These are phyloP conservation scores for Cephus pygmeus DNA, from an alignment of 2,888 invertebrate genomes.

Conservation along the genomic window DNA sequence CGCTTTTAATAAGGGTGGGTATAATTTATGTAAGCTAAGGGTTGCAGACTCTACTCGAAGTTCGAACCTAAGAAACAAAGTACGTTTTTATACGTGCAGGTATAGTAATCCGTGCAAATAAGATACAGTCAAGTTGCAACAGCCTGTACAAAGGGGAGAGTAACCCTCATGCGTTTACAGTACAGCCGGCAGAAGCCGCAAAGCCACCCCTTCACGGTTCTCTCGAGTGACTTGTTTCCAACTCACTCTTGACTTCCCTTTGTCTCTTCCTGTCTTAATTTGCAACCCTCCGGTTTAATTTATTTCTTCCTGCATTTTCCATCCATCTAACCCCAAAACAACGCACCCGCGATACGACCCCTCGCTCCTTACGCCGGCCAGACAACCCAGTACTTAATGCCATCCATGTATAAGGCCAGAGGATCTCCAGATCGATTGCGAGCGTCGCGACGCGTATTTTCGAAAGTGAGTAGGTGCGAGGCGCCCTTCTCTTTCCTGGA, in stretches of 20 bases:
- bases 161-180: no score
- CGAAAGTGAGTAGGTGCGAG: background rate
- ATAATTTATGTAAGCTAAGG: no score
- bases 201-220: constrained; percentile 9
- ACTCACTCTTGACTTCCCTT: constrained; percentile 25
- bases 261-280: constrained; percentile 24
- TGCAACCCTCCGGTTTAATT: constrained; percentile 22
- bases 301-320: constrained; percentile 23
- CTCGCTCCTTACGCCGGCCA: background rate
- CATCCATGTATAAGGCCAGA: background rate
- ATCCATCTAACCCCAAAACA: constrained; percentile 21
- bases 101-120: no score
- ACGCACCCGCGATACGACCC: background rate
- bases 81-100: no score
- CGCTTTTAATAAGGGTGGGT: no score
- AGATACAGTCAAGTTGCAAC: no score
- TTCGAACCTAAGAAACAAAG: no score
- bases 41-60: no score
- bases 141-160: no score
- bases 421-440: background rate
- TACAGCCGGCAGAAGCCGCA: constrained; percentile 13
- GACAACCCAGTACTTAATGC: background rate
- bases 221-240: constrained; percentile 22
- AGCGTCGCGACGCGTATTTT: background rate
- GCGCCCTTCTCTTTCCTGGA: no score